phyloP scores from a whole-genome alignment of 2,888 invertebrate genomes.

The Drosophila subsilvestris region DNA sequence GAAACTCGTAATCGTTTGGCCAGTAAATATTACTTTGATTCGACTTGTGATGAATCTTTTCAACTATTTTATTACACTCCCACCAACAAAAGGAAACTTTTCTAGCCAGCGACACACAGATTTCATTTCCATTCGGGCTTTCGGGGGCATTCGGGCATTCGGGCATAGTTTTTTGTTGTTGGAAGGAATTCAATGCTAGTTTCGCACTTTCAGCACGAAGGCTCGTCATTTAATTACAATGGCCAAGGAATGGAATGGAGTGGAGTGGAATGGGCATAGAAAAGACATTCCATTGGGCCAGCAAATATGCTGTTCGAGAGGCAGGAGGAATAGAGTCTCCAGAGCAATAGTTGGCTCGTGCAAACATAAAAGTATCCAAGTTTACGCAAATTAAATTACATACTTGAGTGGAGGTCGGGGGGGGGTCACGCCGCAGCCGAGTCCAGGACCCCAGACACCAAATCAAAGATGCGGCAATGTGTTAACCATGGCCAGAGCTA shows the following conservation, averaged over 20 bases:
- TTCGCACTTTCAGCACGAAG: constrained; percentile 34
- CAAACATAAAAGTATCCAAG: constrained; percentile 56
- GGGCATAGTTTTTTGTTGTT: constrained; percentile 26
- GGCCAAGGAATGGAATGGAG: not conserved
- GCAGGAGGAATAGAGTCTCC: constrained; percentile 4
- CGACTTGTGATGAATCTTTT: constrained; percentile 46
- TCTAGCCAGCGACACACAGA: constrained; percentile 39
- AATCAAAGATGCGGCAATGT: constrained; percentile 72
- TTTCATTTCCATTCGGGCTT: constrained; percentile 34
- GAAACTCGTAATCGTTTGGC: not conserved
- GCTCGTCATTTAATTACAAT: constrained; percentile 67
- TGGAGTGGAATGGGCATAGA: constrained; percentile 45
- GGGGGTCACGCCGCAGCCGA: not conserved
- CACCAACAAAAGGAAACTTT: constrained; percentile 43
- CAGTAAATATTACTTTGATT: constrained; percentile 44
- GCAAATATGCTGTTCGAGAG: constrained; percentile 33
- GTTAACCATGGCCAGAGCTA: constrained; percentile 58
- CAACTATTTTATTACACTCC: constrained; percentile 37
- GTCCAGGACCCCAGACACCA: constrained; percentile 39
- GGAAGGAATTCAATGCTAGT: constrained; percentile 30
- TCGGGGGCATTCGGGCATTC: constrained; percentile 20
- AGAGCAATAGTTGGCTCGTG: constrained; percentile 1
- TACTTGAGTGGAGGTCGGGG: constrained; percentile 62
- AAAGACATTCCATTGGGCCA: constrained; percentile 53
- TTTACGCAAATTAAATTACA: constrained; percentile 76